Evolutionary conservation across 2,113 vertebrate genomes (phyloP).

Genomic region (Orycteropus afer): DNA sequence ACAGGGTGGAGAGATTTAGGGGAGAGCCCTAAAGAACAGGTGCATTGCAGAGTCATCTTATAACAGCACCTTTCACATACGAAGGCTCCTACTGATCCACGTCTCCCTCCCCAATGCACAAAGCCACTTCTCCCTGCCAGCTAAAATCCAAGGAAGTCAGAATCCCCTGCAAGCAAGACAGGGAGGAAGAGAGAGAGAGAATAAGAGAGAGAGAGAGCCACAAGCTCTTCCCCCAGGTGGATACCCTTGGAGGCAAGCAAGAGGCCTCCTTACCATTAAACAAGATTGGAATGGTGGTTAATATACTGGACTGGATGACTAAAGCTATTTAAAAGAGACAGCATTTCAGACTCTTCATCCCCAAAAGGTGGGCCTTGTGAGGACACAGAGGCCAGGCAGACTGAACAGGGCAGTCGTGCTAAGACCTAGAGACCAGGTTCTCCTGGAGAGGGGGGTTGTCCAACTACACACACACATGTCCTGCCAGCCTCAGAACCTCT

Average conservation of each 20-base stretch:
- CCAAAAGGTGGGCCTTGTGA: not conserved
- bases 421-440: not conserved
- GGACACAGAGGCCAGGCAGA: not conserved
- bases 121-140: too few species aligned
- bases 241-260: not conserved
- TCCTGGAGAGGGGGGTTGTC: not conserved
- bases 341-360: not conserved
- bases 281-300: not conserved
- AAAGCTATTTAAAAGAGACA: not conserved
- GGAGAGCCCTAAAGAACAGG: too few species aligned
- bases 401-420: too few species aligned
- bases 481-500: not conserved
- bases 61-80: not conserved
- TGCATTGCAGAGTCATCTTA: not conserved
- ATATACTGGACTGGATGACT: not conserved
- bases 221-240: not conserved
- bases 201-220: not conserved
- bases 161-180: not conserved
- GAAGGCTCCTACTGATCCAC: not conserved
- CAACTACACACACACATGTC: not conserved
- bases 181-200: not conserved
- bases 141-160: not conserved
- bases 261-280: not conserved
- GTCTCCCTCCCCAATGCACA: too few species aligned
- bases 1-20: fast-evolving